Evolutionary conservation across 2,113 vertebrate genomes (phyloP).

Genomic region (Engystomops pustulosus): DNA sequence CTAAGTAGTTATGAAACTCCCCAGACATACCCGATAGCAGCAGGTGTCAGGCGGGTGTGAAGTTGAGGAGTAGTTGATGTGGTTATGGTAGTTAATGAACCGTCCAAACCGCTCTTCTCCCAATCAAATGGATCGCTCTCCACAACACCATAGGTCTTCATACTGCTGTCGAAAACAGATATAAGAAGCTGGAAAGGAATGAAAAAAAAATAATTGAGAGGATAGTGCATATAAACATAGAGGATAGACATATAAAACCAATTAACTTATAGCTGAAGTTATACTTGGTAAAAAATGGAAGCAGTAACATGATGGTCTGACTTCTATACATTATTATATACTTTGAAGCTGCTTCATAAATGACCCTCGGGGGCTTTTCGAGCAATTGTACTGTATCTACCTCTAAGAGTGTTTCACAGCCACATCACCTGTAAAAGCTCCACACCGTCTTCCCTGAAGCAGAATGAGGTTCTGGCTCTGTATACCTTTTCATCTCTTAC

Average conservation of each 20-base stretch:
- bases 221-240: not conserved
- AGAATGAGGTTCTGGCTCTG: not conserved
- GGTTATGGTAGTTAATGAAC: constrained; percentile 84
- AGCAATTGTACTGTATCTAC: too few relatives aligned
- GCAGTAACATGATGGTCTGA: too few relatives aligned
- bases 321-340: not conserved
- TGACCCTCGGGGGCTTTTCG: too few relatives aligned
- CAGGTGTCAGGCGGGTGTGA: constrained; percentile 93
- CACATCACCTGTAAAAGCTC: not conserved
- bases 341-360: too few relatives aligned
- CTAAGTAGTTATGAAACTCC: too few relatives aligned
- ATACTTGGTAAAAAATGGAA: not conserved
- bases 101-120: constrained; percentile 90
- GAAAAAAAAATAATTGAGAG: not conserved
- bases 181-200: constrained; percentile 85
- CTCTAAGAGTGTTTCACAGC: too few relatives aligned
- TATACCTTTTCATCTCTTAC: not conserved
- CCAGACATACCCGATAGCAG: constrained; percentile 87
- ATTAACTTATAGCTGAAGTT: not conserved
- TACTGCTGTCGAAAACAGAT: constrained; percentile 96
- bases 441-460: not conserved
- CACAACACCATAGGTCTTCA: constrained; percentile 91
- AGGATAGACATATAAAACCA: not conserved
- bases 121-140: constrained; percentile 97
- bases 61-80: constrained; percentile 90